phyloP scores from a whole-genome alignment of 30 jellyfish, hydroid and myxozoan species.

The Hydra vulgaris region DNA sequence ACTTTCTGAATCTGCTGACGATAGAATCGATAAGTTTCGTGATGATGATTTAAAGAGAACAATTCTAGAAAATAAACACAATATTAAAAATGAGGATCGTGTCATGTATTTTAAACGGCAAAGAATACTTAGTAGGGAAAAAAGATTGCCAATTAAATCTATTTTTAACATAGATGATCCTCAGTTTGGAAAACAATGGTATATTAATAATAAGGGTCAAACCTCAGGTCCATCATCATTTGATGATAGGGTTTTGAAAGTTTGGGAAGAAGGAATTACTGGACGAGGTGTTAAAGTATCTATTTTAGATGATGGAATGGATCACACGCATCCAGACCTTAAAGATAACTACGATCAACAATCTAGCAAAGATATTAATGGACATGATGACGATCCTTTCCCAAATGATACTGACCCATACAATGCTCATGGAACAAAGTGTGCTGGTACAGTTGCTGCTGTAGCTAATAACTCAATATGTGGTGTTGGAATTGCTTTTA shows the following conservation, averaged over 20 bases:
- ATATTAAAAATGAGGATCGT: conserved; percentile 51
- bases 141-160: conserved; percentile 34
- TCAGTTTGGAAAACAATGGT: conserved; percentile 56
- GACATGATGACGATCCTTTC: conserved; percentile 89
- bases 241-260: conserved; percentile 57
- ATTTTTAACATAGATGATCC: conserved; percentile 59
- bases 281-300: conserved; percentile 85
- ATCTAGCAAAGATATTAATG: conserved; percentile 87
- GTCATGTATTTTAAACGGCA: conserved; percentile 74
- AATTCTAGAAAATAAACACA: background rate
- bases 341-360: conserved; percentile 72
- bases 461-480: conserved; percentile 77
- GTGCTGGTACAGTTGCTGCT: conserved; percentile 99
- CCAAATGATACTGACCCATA: conserved; percentile 95
- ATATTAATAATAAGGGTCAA: conserved; percentile 68
- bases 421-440: conserved; percentile 96
- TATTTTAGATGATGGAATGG: conserved; percentile 96
- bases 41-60: background rate
- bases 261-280: conserved; percentile 69
- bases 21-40: background rate
- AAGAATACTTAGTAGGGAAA: conserved; percentile 56
- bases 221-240: conserved; percentile 79
- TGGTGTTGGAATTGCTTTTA: conserved; percentile 95
- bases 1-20: conserved; percentile 10
- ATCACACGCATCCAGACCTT: conserved; percentile 93